Conservation (phyloP, 2,113 vertebrate genomes). For the Pelecanus crispus region DNA sequence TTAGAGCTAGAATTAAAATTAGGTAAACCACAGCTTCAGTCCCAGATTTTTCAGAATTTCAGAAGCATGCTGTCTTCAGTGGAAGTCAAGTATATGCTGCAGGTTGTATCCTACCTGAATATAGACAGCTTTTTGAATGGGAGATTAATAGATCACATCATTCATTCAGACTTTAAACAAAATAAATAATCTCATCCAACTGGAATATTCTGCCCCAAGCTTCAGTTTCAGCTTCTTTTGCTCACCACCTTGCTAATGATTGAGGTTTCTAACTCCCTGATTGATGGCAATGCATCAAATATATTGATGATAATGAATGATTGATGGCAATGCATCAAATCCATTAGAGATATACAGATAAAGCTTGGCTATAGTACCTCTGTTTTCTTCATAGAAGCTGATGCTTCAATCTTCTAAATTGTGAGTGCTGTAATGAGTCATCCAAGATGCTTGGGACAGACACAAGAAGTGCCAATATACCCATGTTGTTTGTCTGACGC, state of each 20-base stretch:
- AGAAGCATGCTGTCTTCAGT: neutral
- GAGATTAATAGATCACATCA: neutral
- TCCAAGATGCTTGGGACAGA: neutral
- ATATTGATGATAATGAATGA: neutral
- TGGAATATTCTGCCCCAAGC: neutral
- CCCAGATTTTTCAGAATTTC: neutral
- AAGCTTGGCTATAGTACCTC: neutral
- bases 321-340: neutral
- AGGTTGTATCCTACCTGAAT: neutral
- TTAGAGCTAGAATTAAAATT: neutral
- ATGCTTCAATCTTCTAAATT: neutral
- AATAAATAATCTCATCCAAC: neutral
- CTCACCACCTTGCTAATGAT: neutral
- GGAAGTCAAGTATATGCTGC: neutral
- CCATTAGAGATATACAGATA: neutral
- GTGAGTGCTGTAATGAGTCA: neutral
- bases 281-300: neutral
- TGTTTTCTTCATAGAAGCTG: neutral
- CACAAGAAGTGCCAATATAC: neutral
- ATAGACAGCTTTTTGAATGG: neutral
- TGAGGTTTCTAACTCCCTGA: neutral
- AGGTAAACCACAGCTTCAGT: neutral
- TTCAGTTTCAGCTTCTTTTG: neutral
- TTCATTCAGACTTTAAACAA: neutral
- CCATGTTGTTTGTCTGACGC: neutral